Evolutionary conservation across 2,888 invertebrate genomes (phyloP).

Genomic region (Loripinus fragilis): DNA sequence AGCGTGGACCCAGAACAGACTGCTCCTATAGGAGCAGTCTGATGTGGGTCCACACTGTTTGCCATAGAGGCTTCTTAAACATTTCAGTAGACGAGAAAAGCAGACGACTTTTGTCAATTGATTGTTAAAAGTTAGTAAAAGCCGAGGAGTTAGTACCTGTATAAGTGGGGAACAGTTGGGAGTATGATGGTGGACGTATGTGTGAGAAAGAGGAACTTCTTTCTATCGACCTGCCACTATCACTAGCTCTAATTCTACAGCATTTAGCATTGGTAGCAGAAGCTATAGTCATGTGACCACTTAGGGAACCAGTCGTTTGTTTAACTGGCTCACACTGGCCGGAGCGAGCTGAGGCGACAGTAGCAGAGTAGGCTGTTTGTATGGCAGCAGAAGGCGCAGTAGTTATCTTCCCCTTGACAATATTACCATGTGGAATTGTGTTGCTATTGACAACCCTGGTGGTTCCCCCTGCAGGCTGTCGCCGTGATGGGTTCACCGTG

Average conservation of each 20-base stretch:
- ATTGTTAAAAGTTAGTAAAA: conserved; percentile 1
- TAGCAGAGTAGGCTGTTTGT: conserved; percentile 45
- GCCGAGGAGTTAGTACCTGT: conserved; percentile 42
- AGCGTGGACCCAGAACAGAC: too few species aligned
- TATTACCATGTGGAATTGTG: conserved; percentile 25
- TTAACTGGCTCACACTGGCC: conserved; percentile 38
- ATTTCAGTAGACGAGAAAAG: too few species aligned
- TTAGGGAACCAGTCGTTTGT: neutral
- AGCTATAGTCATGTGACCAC: neutral
- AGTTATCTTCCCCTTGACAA: conserved; percentile 25
- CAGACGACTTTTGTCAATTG: too few species aligned
- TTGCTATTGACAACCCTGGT: conserved; percentile 21
- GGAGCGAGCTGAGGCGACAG: conserved; percentile 19
- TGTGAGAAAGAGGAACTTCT: conserved; percentile 61
- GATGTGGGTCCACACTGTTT: too few species aligned
- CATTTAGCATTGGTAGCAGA: conserved; percentile 32
- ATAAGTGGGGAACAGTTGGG: conserved; percentile 19
- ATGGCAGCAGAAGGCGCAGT: conserved; percentile 30
- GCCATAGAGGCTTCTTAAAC: too few species aligned
- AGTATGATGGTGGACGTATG: conserved; percentile 22
- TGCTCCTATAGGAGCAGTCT: too few species aligned
- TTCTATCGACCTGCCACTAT: conserved; percentile 43
- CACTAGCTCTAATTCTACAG: conserved; percentile 27
- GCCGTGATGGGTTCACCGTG: conserved; percentile 30
- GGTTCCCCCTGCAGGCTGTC: conserved; percentile 33